Conservation (phyloP, 2,888 invertebrate genomes). For the Linyphia triangularis region DNA sequence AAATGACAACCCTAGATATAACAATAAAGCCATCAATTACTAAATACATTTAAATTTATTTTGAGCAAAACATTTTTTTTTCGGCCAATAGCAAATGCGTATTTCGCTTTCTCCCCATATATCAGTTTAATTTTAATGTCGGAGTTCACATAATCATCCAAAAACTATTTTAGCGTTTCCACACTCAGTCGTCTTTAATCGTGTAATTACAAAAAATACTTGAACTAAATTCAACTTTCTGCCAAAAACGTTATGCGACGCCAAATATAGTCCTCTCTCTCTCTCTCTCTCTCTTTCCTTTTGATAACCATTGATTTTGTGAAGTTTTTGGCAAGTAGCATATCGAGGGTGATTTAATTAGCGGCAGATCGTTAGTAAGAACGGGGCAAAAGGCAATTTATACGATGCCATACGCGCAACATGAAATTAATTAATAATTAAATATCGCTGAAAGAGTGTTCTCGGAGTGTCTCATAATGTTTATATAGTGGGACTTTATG, state of each 20-base stretch:
- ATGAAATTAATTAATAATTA: slow-evolving; percentile 74
- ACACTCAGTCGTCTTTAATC: no score
- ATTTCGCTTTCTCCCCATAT: no score
- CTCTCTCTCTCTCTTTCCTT: slow-evolving; percentile 25
- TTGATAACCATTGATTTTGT: slow-evolving; percentile 57
- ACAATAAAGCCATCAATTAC: no score
- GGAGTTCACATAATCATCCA: no score
- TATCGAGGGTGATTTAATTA: slow-evolving; percentile 64
- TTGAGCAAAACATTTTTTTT: no score
- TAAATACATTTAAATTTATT: no score
- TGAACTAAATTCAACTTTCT: neutral
- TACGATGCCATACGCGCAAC: slow-evolving; percentile 60
- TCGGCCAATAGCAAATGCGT: no score
- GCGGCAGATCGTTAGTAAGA: slow-evolving; percentile 63
- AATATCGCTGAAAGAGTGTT: slow-evolving; percentile 70
- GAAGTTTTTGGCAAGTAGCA: slow-evolving; percentile 64
- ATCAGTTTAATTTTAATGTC: no score
- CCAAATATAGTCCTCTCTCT: slow-evolving; percentile 4
- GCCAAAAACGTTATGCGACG: slow-evolving; percentile 12
- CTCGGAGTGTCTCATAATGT: slow-evolving; percentile 71
- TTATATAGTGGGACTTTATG: slow-evolving; percentile 72
- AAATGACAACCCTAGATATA: no score
- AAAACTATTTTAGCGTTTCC: no score
- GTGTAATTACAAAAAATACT: neutral
- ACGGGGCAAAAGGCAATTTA: slow-evolving; percentile 64